These are phyloP conservation scores for Philaethria dido DNA, from an alignment of 2,888 invertebrate species.

Conservation along the genomic window DNA sequence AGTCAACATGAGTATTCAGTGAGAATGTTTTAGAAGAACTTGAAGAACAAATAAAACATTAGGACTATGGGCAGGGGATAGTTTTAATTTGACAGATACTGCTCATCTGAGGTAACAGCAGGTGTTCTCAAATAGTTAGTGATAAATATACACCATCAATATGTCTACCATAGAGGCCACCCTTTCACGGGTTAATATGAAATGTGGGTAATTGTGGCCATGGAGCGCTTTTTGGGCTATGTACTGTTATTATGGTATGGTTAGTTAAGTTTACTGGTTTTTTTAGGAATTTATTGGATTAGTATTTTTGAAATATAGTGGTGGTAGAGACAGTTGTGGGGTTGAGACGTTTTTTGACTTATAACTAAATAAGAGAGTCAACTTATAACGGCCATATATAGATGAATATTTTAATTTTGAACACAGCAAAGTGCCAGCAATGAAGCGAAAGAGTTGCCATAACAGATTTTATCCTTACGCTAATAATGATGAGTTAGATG, in stretches of 20 bases:
- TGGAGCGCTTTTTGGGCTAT: conserved; percentile 47
- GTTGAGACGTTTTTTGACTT: not conserved
- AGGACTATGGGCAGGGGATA: conserved; percentile 47
- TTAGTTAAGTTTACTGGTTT: conserved; percentile 11
- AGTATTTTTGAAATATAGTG: not conserved
- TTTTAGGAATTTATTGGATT: not conserved
- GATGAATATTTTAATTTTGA: too few species aligned
- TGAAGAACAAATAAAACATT: conserved; percentile 58
- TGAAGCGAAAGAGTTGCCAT: conserved; percentile 25
- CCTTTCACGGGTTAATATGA: conserved; percentile 62
- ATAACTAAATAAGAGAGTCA: too few species aligned
- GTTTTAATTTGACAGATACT: conserved; percentile 74
- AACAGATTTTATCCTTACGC: conserved; percentile 46
- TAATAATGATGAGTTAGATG: conserved; percentile 61
- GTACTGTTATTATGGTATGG: conserved; percentile 17
- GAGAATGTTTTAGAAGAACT: conserved; percentile 44
- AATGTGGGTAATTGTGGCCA: conserved; percentile 67
- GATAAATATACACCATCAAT: conserved; percentile 79
- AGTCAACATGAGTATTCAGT: conserved; percentile 36
- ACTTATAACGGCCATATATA: too few species aligned
- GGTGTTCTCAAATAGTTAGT: conserved; percentile 77
- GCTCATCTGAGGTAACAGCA: conserved; percentile 72
- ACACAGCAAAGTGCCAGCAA: conserved; percentile 14
- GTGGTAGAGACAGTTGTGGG: not conserved
- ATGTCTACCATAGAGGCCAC: conserved; percentile 60